These are phyloP conservation scores for Myotis yumanensis DNA, from an alignment of 2,113 vertebrate genomes.

Conservation along the genomic window DNA sequence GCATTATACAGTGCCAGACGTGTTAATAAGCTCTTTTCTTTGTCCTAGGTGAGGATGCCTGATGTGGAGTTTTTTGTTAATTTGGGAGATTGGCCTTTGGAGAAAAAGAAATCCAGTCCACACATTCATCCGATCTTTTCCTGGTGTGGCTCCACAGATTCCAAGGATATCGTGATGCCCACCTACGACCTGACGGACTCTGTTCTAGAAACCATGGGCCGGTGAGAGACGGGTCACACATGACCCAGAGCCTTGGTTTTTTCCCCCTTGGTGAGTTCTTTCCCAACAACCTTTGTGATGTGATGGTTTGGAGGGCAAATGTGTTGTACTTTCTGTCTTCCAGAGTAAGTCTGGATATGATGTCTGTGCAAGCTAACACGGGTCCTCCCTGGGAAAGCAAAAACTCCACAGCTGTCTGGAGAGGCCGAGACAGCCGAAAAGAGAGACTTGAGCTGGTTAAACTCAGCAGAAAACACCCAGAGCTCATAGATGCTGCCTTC, in stretches of 20 bases:
- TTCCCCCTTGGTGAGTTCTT: slow-evolving; percentile 25
- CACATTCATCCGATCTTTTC: slow-evolving; percentile 95
- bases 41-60: slow-evolving; percentile 91
- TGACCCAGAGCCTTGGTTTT: neutral
- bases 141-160: slow-evolving; percentile 96
- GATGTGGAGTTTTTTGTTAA: slow-evolving; percentile 98
- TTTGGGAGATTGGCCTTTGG: slow-evolving; percentile 98
- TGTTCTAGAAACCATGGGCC: slow-evolving; percentile 97
- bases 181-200: slow-evolving; percentile 99
- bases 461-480: slow-evolving; percentile 90
- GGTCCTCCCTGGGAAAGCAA: slow-evolving; percentile 93
- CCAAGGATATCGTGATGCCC: slow-evolving; percentile 97
- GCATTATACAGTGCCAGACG: neutral
- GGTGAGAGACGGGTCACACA: slow-evolving; percentile 83
- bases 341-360: slow-evolving; percentile 98
- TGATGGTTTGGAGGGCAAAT: slow-evolving; percentile 23
- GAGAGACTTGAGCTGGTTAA: slow-evolving; percentile 97
- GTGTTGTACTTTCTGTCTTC: slow-evolving; percentile 63
- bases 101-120: slow-evolving; percentile 89
- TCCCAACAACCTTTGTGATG: neutral
- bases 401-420: slow-evolving; percentile 94
- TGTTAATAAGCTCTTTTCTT: slow-evolving; percentile 43
- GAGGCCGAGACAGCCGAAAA: slow-evolving; percentile 95
- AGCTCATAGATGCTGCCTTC: slow-evolving; percentile 95
- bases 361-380: slow-evolving; percentile 97